Evolutionary conservation across 2,113 vertebrate species (phyloP), one percentile per base, ranked within the genome.

Genomic region (Stigmatopora nigra): DNA sequence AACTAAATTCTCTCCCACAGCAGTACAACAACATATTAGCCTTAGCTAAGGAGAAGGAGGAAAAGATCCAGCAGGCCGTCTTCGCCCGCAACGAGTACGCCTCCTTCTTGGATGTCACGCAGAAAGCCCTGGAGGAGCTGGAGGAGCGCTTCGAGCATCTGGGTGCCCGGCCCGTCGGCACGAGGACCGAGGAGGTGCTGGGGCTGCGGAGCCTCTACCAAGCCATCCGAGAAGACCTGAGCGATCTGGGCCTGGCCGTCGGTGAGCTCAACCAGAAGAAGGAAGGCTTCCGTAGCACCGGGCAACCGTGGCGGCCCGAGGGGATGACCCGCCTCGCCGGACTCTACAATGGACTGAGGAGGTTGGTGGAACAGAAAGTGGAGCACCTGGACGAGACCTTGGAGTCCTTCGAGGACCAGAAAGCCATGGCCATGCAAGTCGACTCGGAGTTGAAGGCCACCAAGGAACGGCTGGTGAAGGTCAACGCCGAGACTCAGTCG

Each of bases 201-300:
- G 89, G 80, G 17, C 86, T 96, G 31, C 93, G 89, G 73, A 88
- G 89, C 0, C 85, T 89, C 48, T 95, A 91, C 82, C 91, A 71
- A 80, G 72, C 82, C 35, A 89, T 98, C 22, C 84, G 92, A 66
- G 83, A 63, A 1, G 93, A 97, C 75, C 85, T 92, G 16, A 49
- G 75, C 16, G 85, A 61, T 65, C 88, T 97, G 1, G 90, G 92
- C 55, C 78, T 89, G 5, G 94, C 93, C 2, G 89, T 96, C 59
- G 91, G 91, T 22, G 93, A 97, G 45, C 87, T 98, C 65, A 95
- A 94, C 84, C 94, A 97, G 75, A 96, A 96, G 80, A 98, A 97
- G 69, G 95, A 98, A 69, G 91, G 92, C 44, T 96, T 97, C 63
- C 89, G 93, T 0, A 96, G 93, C 82, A 94, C 93, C 0, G 95